Conservation (phyloP, 2,797 vertebrate genomes). For the Calcarius lapponicus region DNA sequence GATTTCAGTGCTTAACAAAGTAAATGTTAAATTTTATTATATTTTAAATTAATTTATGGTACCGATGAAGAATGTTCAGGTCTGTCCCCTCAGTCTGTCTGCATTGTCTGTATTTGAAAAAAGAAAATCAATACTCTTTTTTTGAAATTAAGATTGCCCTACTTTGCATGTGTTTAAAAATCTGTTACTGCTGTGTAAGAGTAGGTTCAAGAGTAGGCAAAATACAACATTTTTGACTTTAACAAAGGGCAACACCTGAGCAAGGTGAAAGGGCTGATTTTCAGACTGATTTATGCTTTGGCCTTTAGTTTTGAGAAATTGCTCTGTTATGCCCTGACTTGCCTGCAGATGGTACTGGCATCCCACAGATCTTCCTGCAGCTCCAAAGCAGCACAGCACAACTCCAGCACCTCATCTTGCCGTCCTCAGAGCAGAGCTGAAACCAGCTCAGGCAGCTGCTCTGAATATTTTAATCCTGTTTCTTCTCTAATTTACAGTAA, state of each 20-base stretch:
- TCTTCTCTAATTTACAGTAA: background rate
- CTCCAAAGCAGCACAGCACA: background rate
- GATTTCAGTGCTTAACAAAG: background rate
- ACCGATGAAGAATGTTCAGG: background rate
- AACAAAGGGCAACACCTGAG: background rate
- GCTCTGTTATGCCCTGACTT: background rate
- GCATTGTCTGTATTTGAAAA: background rate
- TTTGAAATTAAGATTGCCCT: background rate
- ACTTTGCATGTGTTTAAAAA: background rate
- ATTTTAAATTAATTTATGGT: background rate
- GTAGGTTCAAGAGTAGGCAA: background rate
- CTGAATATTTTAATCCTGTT: background rate
- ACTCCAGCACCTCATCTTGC: background rate
- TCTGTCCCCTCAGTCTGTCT: background rate
- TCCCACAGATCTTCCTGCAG: background rate
- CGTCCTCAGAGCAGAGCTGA: background rate
- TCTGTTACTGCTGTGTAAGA: background rate
- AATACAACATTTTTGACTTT: background rate
- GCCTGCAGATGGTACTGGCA: conserved; percentile 78
- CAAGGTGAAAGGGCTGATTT: background rate
- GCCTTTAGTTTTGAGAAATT: background rate
- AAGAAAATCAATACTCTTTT: background rate
- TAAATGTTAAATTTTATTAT: background rate
- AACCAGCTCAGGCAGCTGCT: background rate
- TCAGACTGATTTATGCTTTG: background rate